Conservation (phyloP, 1,140 invertebrate genomes). For the Ptiloglossa arizonensis region DNA sequence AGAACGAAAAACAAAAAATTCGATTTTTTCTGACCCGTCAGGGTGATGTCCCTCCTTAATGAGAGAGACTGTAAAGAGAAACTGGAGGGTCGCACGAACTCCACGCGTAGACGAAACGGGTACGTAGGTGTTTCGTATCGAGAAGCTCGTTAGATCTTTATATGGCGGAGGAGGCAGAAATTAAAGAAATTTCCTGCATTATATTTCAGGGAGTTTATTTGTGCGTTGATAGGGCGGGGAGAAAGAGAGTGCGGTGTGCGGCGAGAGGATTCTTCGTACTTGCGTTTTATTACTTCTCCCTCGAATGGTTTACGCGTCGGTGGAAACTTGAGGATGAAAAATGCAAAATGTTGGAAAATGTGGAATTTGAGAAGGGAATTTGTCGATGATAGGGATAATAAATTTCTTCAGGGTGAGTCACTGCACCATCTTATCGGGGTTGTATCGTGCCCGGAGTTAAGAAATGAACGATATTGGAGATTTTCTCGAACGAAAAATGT, state of each 20-base stretch:
- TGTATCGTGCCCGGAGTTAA: no score
- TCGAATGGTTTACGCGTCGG: neutral
- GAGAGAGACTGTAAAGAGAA: neutral
- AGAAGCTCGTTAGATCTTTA: constrained; percentile 3
- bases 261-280: neutral
- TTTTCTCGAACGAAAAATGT: no score
- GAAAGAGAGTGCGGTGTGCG: neutral
- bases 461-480: no score
- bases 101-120: neutral
- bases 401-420: no score
- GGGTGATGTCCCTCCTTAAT: no score
- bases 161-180: neutral
- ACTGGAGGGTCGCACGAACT: neutral
- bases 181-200: constrained; percentile 22
- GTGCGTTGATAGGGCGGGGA: neutral
- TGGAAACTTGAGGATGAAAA: no score
- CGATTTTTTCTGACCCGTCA: no score
- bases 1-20: no score
- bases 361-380: no score
- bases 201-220: constrained; percentile 32
- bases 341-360: no score
- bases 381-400: no score
- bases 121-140: constrained; percentile 27
- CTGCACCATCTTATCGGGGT: no score
- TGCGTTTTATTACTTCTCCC: neutral